Base-by-base conservation (phyloP, 2,113 vertebrate genomes). In the Mionectes macconnelli region DNA sequence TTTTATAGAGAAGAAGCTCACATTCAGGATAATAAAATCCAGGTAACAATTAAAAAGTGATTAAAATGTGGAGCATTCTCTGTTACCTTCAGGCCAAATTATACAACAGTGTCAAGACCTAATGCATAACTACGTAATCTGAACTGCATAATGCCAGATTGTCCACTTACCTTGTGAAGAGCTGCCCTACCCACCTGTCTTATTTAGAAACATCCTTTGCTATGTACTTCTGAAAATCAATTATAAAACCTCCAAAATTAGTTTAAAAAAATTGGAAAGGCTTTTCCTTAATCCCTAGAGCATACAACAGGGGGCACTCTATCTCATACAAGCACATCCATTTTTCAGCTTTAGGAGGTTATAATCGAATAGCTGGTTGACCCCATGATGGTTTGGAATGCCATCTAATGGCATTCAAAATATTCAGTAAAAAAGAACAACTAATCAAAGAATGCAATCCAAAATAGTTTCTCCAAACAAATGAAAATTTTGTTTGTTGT, bases 251-350 rank as follows among this genome's bases (percentile, higher is more conserved):
- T 39, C 52, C 5, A 73, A 60, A 77, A 64, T 37, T 33, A 44
- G 30, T n/a, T 18, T 0, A 1, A 14, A 33, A 27, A 45, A 11
- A 3, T 2, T 18, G 3, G 6, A 60, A 42, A 81, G 23, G 3
- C 11, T 73, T 49, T 9, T 81, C 12, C 40, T 81, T 69, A 39
- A 37, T 81, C 10, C 39, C 23, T 33, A 78, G 21, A 49, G 21
- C 27, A 35, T 23, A 30, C 23, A 69, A 25, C 15, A 57, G n/a
- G 13, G 20, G 4, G n/a, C 31, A 13, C 4, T n/a, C 1, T n/a
- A 27, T 56, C 42, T 79, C 42, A 28, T 45, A 20, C 14, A 79
- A 50, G 22, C 10, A 56, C 56, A 55, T 35, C 85, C n/a, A 63
- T 50, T 83, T 35, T 30, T 37, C 25, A 42, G 0, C 6, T 15